Evolutionary conservation across 2,797 vertebrate species (phyloP).

Genomic region (Sebastes cheni): DNA sequence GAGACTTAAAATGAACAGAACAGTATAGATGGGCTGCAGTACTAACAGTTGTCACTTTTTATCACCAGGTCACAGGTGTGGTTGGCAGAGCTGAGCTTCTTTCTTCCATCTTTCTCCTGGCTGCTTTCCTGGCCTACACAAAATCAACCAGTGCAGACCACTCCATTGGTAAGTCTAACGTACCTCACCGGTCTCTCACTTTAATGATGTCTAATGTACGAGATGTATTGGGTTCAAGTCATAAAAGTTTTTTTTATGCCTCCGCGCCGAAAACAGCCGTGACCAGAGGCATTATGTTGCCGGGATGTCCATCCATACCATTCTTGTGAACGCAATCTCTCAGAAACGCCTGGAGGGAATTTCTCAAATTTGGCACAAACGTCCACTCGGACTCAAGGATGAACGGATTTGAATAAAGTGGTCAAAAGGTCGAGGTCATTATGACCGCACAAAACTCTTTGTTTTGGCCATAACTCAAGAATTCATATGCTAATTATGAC

Average conservation of each 20-base stretch:
- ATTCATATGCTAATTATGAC: too few species aligned
- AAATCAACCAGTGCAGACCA: constrained; percentile 92
- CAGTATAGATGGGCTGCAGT: neutral
- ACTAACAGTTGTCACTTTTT: neutral
- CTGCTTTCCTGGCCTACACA: constrained; percentile 95
- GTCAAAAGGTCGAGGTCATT: too few species aligned
- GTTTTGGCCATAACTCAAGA: too few species aligned
- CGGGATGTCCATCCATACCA: too few species aligned
- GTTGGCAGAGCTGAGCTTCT: constrained; percentile 97
- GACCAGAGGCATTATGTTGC: too few species aligned
- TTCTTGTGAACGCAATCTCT: too few species aligned
- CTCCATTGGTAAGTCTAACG: constrained; percentile 87
- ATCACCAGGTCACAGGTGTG: constrained; percentile 92
- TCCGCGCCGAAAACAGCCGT: too few species aligned
- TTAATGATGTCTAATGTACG: neutral
- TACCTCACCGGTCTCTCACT: neutral
- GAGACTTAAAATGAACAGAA: neutral
- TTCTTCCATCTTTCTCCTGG: constrained; percentile 97
- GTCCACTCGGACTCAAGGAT: too few species aligned
- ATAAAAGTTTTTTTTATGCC: neutral
- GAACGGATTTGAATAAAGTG: too few species aligned
- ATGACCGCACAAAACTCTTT: too few species aligned
- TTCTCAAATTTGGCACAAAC: too few species aligned
- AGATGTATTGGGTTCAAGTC: neutral
- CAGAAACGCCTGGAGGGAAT: too few species aligned